Evolutionary conservation across 1,140 invertebrate genomes (phyloP).

Genomic region (Drosophila parvula): DNA sequence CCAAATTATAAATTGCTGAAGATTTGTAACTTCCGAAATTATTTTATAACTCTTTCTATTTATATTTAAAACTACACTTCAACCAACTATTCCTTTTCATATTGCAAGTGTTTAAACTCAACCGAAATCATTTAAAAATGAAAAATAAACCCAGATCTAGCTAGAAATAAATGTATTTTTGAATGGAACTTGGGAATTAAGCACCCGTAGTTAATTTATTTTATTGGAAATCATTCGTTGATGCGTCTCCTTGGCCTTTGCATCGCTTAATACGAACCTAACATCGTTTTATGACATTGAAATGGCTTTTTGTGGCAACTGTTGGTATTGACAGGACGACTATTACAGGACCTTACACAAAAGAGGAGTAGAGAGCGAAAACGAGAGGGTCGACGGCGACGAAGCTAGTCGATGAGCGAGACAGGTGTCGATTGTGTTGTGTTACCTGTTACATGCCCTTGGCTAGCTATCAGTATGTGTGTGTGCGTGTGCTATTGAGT

Average conservation of each 20-base stretch:
- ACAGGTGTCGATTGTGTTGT: slow-evolving; percentile 51
- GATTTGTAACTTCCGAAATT: too few relatives aligned
- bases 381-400: slow-evolving; percentile 2
- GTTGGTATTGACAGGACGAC: slow-evolving; percentile 56
- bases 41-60: too few relatives aligned
- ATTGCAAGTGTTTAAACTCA: neutral
- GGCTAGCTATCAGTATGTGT: slow-evolving; percentile 14
- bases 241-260: slow-evolving; percentile 8
- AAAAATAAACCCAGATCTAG: neutral
- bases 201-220: neutral
- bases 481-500: slow-evolving; percentile 8
- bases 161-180: neutral
- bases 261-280: slow-evolving; percentile 56
- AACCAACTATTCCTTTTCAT: neutral
- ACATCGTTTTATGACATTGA: slow-evolving; percentile 74
- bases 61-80: too few relatives aligned
- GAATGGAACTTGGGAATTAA: neutral
- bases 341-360: slow-evolving; percentile 32
- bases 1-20: too few relatives aligned
- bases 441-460: slow-evolving; percentile 75
- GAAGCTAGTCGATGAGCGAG: slow-evolving; percentile 29
- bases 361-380: slow-evolving; percentile 7
- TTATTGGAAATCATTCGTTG: neutral
- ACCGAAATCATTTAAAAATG: neutral
- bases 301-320: slow-evolving; percentile 59